phyloP scores from a whole-genome alignment of 2,797 vertebrate species.

The Martes flavigula region DNA sequence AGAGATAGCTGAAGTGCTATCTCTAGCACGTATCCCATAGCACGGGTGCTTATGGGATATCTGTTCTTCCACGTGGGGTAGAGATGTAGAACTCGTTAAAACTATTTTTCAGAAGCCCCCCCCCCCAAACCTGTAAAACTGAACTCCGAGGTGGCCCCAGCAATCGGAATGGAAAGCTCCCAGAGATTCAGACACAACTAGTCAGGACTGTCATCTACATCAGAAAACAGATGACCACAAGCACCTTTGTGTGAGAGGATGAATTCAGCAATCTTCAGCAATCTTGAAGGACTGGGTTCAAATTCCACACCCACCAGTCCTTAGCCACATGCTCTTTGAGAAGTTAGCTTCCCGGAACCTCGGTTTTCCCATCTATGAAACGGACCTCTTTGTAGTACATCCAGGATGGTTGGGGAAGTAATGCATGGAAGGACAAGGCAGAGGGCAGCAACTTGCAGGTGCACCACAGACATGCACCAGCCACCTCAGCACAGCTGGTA shows the following conservation, averaged over 20 bases:
- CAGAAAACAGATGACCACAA: neutral
- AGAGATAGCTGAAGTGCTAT: neutral
- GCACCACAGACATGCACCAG: too few relatives aligned
- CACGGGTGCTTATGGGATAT: accelerated
- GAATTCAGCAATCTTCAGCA: neutral
- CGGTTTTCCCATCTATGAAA: neutral
- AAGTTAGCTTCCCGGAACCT: neutral
- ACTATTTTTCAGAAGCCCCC: neutral
- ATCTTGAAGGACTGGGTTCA: neutral
- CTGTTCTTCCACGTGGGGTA: neutral
- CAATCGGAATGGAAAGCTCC: too few relatives aligned
- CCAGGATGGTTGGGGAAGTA: neutral
- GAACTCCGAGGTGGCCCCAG: too few relatives aligned
- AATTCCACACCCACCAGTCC: neutral
- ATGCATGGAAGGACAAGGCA: neutral
- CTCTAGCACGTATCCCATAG: too few relatives aligned
- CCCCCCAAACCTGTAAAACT: neutral
- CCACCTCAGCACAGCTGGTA: neutral
- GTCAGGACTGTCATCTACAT: accelerated
- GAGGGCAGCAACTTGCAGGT: neutral
- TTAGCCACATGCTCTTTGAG: too few relatives aligned
- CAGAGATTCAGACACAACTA: neutral
- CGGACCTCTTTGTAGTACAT: neutral
- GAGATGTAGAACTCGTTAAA: neutral
- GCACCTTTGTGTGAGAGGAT: neutral